Conservation (phyloP, 2,797 vertebrate species). For the Valencia hispanica region DNA sequence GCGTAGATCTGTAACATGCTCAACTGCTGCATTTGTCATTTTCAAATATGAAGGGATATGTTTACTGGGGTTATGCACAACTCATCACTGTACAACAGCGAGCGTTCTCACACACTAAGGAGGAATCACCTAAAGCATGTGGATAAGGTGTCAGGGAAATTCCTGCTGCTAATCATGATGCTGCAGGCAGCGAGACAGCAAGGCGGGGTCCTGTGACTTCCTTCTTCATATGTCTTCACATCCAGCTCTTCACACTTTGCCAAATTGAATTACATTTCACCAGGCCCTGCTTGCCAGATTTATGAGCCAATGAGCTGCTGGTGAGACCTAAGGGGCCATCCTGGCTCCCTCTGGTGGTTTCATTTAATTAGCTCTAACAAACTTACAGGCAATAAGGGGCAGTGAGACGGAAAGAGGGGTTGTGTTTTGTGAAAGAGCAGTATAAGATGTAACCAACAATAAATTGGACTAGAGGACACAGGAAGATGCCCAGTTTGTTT, state of each 20-base stretch:
- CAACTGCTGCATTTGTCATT: constrained; percentile 50
- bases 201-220: constrained; percentile 23
- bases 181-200: constrained; percentile 53
- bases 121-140: constrained; percentile 46
- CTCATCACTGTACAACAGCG: constrained; percentile 29
- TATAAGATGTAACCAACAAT: neutral
- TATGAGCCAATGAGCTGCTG: constrained; percentile 44
- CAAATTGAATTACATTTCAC: constrained; percentile 28
- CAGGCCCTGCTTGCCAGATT: constrained; percentile 25
- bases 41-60: constrained; percentile 31
- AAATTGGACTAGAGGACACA: neutral
- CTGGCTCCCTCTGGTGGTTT: constrained; percentile 27
- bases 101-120: constrained; percentile 49
- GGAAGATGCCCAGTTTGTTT: neutral
- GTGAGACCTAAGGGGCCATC: constrained; percentile 24
- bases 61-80: constrained; percentile 42
- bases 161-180: constrained; percentile 62
- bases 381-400: constrained; percentile 18
- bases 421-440: neutral
- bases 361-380: constrained; percentile 61
- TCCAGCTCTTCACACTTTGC: constrained; percentile 22
- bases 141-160: constrained; percentile 76
- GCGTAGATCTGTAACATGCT: constrained; percentile 17
- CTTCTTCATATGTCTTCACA: constrained; percentile 21
- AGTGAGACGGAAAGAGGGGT: neutral